Percentiles rank a stretch among this genome's conserved stretches.
These are phyloP conservation scores for Plebejus argus DNA, from an alignment of 2,888 invertebrate species.

Conservation along the genomic window DNA sequence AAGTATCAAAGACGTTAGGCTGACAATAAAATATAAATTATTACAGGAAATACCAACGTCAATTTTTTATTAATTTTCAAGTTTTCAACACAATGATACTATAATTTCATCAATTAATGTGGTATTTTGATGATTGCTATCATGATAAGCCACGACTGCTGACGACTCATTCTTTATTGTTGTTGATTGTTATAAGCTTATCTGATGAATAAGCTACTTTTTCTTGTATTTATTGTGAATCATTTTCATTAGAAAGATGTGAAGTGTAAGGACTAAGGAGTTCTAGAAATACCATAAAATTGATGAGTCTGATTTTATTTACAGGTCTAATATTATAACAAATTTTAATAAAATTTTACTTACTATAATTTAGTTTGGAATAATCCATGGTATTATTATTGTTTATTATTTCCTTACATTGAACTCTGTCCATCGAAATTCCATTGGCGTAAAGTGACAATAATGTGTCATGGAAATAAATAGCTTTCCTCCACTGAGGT, in stretches of 20 bases:
- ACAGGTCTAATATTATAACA: no score
- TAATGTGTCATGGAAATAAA: constrained; percentile 1
- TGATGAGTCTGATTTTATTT: not conserved
- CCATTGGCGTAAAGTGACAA: not conserved
- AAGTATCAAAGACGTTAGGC: not conserved
- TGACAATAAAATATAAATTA: not conserved
- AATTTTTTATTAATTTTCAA: not conserved
- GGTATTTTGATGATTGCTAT: not conserved
- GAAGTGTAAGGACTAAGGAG: not conserved
- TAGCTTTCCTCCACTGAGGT: not conserved
- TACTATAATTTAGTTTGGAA: not conserved
- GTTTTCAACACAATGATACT: not conserved
- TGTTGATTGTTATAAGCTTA: constrained; percentile 1
- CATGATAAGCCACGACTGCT: not conserved
- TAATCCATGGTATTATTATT: not conserved
- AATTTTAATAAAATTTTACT: no score
- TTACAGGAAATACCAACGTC: not conserved
- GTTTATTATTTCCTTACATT: not conserved
- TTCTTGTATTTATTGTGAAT: not conserved
- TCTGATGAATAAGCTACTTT: constrained; percentile 17
- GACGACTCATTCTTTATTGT: not conserved
- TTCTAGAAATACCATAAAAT: not conserved
- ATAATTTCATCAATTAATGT: not conserved
- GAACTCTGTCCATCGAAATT: not conserved
- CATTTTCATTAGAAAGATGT: not conserved